phyloP scores from a whole-genome alignment of 2,113 vertebrate genomes.

The Terrapene triunguis region DNA sequence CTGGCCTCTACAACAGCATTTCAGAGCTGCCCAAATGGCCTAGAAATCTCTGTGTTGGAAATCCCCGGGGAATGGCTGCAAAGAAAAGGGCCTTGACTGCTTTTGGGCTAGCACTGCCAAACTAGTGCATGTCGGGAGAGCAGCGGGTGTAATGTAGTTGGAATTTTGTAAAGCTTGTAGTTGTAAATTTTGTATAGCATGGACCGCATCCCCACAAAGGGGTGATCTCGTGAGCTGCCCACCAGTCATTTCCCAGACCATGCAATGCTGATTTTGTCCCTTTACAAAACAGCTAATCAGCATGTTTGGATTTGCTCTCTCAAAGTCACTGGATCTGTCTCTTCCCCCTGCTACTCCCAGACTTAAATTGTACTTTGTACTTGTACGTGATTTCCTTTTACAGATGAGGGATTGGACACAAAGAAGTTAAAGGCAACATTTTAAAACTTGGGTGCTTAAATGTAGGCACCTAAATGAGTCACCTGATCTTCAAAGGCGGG shows the following conservation, averaged over 20 bases:
- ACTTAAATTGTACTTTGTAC: not conserved
- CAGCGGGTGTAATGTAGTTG: accelerated
- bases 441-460: not conserved
- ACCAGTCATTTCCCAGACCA: not conserved
- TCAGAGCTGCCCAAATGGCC: not conserved
- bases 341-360: not conserved
- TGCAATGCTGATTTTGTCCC: not conserved
- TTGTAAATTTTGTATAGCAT: not conserved
- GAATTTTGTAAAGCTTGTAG: not conserved
- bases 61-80: not conserved
- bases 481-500: not conserved
- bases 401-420: not conserved
- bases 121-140: accelerated
- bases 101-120: not conserved
- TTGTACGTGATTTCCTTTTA: not conserved
- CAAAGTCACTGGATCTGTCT: not conserved
- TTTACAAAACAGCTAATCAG: accelerated
- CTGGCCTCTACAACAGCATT: not conserved
- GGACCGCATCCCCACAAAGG: not conserved
- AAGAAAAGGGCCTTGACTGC: not conserved
- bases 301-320: not conserved
- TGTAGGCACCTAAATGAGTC: not conserved
- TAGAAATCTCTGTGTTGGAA: not conserved
- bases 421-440: not conserved
- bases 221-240: not conserved